These are phyloP conservation scores for Seira musarum DNA, from an alignment of 2,888 invertebrate species.

Conservation along the genomic window DNA sequence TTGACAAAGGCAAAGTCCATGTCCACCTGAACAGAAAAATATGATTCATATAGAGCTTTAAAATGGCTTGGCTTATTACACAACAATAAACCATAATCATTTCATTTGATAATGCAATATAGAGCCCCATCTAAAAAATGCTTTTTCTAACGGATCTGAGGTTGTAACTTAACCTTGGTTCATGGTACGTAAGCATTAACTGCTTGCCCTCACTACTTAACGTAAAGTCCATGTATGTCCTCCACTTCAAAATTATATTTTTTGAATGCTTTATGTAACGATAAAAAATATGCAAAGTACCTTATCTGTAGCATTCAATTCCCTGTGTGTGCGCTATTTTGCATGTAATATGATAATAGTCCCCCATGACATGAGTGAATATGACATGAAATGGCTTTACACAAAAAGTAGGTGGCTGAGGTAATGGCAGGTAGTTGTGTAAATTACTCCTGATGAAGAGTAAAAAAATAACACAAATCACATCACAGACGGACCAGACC, in stretches of 20 bases:
- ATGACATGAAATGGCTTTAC: not conserved
- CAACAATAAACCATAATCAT: slow-evolving; percentile 48
- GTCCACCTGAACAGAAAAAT: slow-evolving; percentile 24
- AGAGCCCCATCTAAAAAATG: not conserved
- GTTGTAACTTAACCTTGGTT: slow-evolving; percentile 54
- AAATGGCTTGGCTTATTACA: slow-evolving; percentile 13
- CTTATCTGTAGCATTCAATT: too few species aligned
- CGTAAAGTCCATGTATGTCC: not conserved
- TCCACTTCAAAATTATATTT: not conserved
- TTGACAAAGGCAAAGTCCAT: slow-evolving; percentile 19
- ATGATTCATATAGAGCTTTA: slow-evolving; percentile 18
- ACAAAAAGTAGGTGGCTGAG: slow-evolving; percentile 1
- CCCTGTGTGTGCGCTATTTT: not conserved
- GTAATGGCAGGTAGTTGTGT: not conserved
- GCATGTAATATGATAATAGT: not conserved
- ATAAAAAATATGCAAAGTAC: not conserved
- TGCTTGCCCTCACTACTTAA: not conserved
- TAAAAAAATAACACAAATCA: too few species aligned
- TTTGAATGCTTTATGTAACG: not conserved
- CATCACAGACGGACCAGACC: not conserved
- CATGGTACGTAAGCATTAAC: not conserved
- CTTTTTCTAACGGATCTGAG: slow-evolving; percentile 47
- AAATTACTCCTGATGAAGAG: too few species aligned
- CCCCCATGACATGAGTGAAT: not conserved
- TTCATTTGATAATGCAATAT: not conserved